Conservation (phyloP, 2,888 invertebrate genomes). For the Elmis aenea region DNA sequence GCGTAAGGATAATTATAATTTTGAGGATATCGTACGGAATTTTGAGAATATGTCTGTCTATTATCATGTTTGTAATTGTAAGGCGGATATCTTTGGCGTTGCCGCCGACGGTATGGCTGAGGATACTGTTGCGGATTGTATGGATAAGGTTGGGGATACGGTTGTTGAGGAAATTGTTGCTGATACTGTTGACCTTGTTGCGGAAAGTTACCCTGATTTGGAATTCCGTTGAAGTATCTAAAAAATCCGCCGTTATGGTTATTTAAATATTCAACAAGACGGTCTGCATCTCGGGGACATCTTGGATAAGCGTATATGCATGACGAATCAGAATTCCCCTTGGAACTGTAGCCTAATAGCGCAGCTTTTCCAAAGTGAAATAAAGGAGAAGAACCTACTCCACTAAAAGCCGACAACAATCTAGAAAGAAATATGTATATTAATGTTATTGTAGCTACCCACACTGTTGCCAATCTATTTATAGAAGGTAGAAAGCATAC, state of each 20-base stretch:
- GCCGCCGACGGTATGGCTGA: neutral
- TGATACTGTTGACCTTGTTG: too few relatives aligned
- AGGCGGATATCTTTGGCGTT: neutral
- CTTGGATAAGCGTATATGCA: conserved; percentile 65
- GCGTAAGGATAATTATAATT: too few relatives aligned
- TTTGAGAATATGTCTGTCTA: too few relatives aligned
- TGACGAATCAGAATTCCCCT: conserved; percentile 51
- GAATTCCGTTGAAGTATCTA: conserved; percentile 63
- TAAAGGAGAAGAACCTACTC: conserved; percentile 57
- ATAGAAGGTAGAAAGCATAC: too few relatives aligned
- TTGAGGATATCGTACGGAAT: too few relatives aligned
- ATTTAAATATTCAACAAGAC: conserved; percentile 72
- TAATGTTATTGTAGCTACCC: too few relatives aligned
- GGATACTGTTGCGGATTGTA: neutral
- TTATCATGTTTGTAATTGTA: too few relatives aligned
- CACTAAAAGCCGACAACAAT: conserved; percentile 55
- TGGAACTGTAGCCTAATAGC: conserved; percentile 66
- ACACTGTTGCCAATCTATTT: neutral
- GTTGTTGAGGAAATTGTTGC: neutral
- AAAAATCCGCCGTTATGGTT: conserved; percentile 85
- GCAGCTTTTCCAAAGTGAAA: conserved; percentile 71
- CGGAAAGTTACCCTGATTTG: too few relatives aligned
- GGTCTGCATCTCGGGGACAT: conserved; percentile 69
- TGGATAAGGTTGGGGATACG: neutral
- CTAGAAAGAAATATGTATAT: conserved; percentile 44